phyloP scores from a whole-genome alignment of 2,888 invertebrate species.

The Dysmachus trigonus region DNA sequence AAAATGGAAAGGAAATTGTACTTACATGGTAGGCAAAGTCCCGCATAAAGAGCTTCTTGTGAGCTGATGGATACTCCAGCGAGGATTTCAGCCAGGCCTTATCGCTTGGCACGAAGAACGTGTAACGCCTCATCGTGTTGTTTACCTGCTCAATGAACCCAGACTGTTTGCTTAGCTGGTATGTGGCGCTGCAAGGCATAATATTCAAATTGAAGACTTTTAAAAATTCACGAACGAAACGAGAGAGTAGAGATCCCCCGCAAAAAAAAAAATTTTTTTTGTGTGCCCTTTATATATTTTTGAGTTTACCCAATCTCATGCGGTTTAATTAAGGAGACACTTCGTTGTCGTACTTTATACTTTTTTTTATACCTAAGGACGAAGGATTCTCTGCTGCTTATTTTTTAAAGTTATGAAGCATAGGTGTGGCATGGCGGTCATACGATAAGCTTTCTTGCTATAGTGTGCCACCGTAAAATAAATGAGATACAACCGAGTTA shows the following conservation, averaged over 20 bases:
- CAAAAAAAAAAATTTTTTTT: too few species aligned
- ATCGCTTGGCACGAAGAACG: constrained; percentile 91
- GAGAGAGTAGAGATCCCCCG: background rate
- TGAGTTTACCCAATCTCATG: background rate
- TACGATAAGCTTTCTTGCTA: background rate
- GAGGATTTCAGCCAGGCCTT: constrained; percentile 86
- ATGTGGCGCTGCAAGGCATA: constrained; percentile 73
- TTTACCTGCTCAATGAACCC: constrained; percentile 82
- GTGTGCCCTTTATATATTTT: background rate
- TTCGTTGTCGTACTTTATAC: background rate
- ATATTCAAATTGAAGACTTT: background rate
- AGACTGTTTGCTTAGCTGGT: constrained; percentile 76
- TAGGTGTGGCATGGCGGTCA: background rate
- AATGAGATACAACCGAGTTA: background rate
- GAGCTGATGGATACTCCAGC: constrained; percentile 79
- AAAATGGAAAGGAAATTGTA: constrained; percentile 48
- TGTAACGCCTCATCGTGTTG: constrained; percentile 80
- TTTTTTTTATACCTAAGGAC: background rate
- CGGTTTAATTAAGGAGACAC: background rate
- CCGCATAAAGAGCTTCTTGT: constrained; percentile 84
- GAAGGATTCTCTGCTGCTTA: background rate
- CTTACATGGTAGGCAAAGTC: constrained; percentile 83
- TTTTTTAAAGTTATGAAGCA: background rate
- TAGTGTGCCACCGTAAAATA: background rate
- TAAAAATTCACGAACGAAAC: background rate